Percentiles rank a stretch among this genome's conserved stretches.
phyloP scores from a whole-genome alignment of 23 tunicate species.

The Trididemnum miniatum region DNA sequence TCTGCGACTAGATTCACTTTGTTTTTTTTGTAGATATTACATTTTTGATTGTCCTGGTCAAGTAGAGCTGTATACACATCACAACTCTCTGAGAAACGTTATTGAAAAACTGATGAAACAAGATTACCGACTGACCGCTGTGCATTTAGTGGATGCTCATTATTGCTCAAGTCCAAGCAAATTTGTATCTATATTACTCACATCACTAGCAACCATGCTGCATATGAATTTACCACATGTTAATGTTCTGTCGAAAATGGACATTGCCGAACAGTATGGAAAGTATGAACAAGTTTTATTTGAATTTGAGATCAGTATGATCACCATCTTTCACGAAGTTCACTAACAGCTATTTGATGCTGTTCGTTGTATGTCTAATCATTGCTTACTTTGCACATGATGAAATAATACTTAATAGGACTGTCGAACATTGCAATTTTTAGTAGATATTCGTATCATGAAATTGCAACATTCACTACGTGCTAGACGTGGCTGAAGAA shows the following conservation, averaged over 20 bases:
- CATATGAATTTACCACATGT: conserved; percentile 93
- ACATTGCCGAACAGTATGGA: conserved; percentile 87
- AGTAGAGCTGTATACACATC: conserved; percentile 92
- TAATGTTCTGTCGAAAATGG: conserved; percentile 92
- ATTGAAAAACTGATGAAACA: conserved; percentile 51
- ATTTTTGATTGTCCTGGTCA: conserved; percentile 99
- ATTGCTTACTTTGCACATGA: too few species aligned
- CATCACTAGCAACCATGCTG: conserved; percentile 88
- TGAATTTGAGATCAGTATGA: too few species aligned
- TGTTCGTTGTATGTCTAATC: too few species aligned
- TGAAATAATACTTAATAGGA: too few species aligned
- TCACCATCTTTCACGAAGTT: too few species aligned
- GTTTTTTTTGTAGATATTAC: conserved; percentile 58
- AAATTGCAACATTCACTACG: too few species aligned
- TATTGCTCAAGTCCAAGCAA: conserved; percentile 81
- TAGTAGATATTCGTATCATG: too few species aligned
- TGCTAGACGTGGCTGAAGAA: too few species aligned
- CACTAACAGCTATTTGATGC: too few species aligned
- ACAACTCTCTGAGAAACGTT: conserved; percentile 61
- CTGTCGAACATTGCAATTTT: too few species aligned
- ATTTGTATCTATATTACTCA: conserved; percentile 76
- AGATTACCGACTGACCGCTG: conserved; percentile 67
- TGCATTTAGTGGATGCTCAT: conserved; percentile 91
- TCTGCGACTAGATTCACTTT: too few species aligned
- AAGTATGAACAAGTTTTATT: conserved; percentile 64